Conservation (phyloP, 35 echinoderm and acorn worm species). For the Hemicentrotus pulcherrimus region DNA sequence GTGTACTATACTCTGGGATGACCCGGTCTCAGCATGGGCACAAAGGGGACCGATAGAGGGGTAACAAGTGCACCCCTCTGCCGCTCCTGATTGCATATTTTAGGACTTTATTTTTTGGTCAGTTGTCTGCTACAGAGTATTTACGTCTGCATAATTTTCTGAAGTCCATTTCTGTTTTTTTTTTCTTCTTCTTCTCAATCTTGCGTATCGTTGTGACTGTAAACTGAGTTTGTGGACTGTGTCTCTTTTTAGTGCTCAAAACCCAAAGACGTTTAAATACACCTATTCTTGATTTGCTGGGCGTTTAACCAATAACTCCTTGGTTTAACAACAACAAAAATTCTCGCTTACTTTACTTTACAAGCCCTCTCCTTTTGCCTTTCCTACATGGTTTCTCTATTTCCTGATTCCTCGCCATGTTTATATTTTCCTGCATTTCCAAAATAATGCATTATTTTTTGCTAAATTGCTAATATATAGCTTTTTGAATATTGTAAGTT, state of each 20-base stretch:
- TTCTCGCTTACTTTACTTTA: background rate
- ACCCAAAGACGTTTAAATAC: background rate
- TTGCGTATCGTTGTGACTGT: no score
- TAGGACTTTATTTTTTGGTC: background rate
- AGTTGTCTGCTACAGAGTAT: background rate
- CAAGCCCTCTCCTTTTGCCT: background rate
- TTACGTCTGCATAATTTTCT: background rate
- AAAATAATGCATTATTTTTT: no score
- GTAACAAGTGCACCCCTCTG: background rate
- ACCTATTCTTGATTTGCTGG: background rate
- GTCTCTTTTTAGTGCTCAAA: background rate
- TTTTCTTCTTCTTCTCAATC: no score
- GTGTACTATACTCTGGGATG: background rate
- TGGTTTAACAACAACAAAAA: background rate
- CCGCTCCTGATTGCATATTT: background rate
- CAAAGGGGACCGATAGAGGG: background rate
- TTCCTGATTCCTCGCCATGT: background rate
- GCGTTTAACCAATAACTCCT: background rate
- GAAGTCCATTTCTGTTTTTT: no score
- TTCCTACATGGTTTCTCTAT: background rate
- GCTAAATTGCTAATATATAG: no score
- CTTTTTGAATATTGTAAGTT: no score
- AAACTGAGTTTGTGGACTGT: background rate
- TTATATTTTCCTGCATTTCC: no score
- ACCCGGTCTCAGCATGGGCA: background rate